Evolutionary conservation across 1,140 invertebrate species (phyloP).

Genomic region (Cylas formicarius): DNA sequence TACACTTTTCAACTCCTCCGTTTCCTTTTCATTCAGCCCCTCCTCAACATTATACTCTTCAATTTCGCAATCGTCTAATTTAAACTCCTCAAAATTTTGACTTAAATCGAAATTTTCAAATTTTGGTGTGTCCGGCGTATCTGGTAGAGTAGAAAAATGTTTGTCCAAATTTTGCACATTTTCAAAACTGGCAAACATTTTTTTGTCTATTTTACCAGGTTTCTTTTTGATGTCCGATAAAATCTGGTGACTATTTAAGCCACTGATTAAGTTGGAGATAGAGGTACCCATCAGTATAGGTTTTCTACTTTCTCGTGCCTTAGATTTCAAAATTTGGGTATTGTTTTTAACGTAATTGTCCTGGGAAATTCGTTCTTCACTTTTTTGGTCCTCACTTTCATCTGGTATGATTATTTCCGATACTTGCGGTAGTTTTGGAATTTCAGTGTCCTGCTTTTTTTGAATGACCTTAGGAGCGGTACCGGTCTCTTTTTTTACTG

Average conservation of each 20-base stretch:
- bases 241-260: conserved; percentile 47
- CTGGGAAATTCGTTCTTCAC: conserved; percentile 34
- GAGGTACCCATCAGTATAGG: conserved; percentile 48
- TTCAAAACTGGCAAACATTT: conserved; percentile 39
- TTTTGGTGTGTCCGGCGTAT: conserved; percentile 22
- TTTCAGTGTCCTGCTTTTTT: conserved; percentile 48
- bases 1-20: conserved; percentile 25
- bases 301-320: conserved; percentile 14
- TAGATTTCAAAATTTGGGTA: conserved; percentile 34
- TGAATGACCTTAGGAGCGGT: conserved; percentile 21
- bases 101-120: conserved; percentile 56
- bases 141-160: conserved; percentile 30
- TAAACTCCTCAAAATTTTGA: conserved; percentile 74
- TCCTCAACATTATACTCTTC: conserved; percentile 40
- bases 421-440: conserved; percentile 54
- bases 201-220: conserved; percentile 22
- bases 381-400: conserved; percentile 44
- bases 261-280: conserved; percentile 52
- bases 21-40: conserved; percentile 22
- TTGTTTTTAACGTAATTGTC: conserved; percentile 42
- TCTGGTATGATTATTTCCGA: conserved; percentile 56
- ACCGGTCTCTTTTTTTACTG: conserved; percentile 33
- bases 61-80: conserved; percentile 66
- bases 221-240: conserved; percentile 36
- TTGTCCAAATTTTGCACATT: conserved; percentile 39